phyloP scores from a whole-genome alignment of 2,113 vertebrate species.

The Zingel zingel region DNA sequence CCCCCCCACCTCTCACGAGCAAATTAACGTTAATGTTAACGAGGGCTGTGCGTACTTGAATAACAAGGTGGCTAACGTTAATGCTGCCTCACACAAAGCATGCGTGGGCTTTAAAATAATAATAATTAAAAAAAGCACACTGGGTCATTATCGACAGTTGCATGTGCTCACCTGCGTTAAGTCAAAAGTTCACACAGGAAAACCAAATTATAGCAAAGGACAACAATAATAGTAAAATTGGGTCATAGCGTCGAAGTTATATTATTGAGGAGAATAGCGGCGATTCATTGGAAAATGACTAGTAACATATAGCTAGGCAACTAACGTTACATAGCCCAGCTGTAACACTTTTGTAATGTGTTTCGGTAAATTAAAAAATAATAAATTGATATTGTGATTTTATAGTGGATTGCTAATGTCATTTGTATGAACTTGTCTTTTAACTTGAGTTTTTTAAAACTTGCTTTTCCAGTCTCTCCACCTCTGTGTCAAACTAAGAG shows the following conservation, averaged over 20 bases:
- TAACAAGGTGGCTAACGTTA: slow-evolving; percentile 50
- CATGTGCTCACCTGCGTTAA: slow-evolving; percentile 31
- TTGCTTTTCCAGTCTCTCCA: slow-evolving; percentile 38
- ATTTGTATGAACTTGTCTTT: neutral
- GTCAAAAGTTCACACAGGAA: neutral
- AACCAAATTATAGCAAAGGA: neutral
- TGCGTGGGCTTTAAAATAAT: slow-evolving; percentile 1
- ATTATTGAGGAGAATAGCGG: neutral
- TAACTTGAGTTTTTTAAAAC: neutral
- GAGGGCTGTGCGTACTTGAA: slow-evolving; percentile 3
- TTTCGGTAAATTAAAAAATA: neutral
- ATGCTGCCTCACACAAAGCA: slow-evolving; percentile 31
- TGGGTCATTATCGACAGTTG: slow-evolving; percentile 9
- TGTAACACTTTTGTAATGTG: neutral
- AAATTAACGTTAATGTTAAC: neutral
- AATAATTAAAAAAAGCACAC: neutral
- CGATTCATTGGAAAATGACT: neutral
- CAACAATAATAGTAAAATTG: neutral
- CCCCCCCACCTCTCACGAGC: neutral
- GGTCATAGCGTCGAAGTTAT: neutral
- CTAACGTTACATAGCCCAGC: too few species aligned
- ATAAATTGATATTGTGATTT: neutral
- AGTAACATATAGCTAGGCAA: neutral
- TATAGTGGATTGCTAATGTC: neutral
- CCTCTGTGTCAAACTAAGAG: neutral